phyloP scores from a whole-genome alignment of 2,888 invertebrate genomes.

The Camponotus fellah region DNA sequence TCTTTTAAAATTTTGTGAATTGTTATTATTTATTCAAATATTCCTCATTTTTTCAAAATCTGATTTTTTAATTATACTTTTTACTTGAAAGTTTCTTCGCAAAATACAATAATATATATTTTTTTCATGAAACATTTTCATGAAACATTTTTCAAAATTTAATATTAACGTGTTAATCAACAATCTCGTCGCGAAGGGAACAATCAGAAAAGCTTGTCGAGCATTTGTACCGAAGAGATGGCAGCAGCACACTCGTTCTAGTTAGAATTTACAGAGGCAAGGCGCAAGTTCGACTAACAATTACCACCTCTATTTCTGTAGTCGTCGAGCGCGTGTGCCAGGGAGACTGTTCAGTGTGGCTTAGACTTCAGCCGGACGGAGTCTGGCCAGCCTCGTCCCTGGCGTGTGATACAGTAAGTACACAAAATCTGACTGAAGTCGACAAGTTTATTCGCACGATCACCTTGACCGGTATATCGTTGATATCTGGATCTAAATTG shows the following conservation, averaged over 20 bases:
- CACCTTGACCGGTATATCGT: background rate
- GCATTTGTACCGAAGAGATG: constrained; percentile 28
- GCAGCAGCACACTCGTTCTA: constrained; percentile 38
- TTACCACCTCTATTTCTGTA: constrained; percentile 74
- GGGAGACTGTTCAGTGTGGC: constrained; percentile 71
- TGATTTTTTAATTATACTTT: background rate
- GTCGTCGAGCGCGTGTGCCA: constrained; percentile 72
- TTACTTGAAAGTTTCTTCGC: background rate
- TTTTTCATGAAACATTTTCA: background rate
- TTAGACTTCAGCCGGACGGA: constrained; percentile 75
- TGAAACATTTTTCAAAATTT: background rate
- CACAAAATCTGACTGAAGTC: constrained; percentile 57
- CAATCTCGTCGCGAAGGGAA: background rate
- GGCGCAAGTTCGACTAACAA: constrained; percentile 56
- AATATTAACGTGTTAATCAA: constrained; percentile 12
- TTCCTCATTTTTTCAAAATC: background rate
- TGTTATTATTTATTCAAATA: background rate
- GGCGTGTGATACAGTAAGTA: constrained; percentile 70
- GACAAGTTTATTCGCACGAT: background rate
- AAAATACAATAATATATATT: background rate
- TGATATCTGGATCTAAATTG: background rate
- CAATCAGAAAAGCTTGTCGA: background rate
- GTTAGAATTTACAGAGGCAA: background rate
- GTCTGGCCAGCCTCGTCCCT: constrained; percentile 65
- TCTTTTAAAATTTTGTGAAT: background rate